phyloP scores from a whole-genome alignment of 2,797 vertebrate genomes.

The Zalophus californianus region DNA sequence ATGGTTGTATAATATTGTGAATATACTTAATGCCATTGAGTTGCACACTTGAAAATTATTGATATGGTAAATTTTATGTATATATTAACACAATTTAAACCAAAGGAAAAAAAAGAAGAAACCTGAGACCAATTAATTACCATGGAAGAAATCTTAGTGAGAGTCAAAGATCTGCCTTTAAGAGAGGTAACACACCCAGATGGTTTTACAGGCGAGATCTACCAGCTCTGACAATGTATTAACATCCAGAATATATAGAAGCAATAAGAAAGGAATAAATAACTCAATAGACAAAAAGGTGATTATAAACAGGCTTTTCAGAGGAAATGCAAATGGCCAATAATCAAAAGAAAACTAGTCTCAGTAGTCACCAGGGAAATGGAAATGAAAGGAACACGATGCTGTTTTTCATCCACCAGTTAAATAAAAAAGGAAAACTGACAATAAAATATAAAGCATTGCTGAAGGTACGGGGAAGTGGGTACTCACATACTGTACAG shows the following conservation, averaged over 20 bases:
- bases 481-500: neutral
- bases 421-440: slow-evolving; percentile 41
- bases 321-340: neutral
- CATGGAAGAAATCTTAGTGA: neutral
- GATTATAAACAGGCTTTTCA: neutral
- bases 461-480: neutral
- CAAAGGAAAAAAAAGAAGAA: neutral
- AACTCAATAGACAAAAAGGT: neutral
- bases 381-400: slow-evolving; percentile 19
- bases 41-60: neutral
- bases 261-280: neutral
- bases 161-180: neutral
- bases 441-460: neutral
- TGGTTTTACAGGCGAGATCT: neutral
- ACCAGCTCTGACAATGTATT: neutral
- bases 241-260: neutral
- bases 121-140: neutral
- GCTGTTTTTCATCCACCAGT: neutral
- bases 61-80: neutral
- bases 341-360: neutral
- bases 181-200: neutral
- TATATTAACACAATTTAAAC: neutral
- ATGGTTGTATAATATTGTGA: neutral
- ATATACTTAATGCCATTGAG: neutral
- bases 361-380: neutral